A percentile compares a stretch with the other conserved stretches of the same genome.
These are phyloP conservation scores for Sinella curviseta DNA, from an alignment of 1,140 invertebrate genomes.

Conservation along the genomic window DNA sequence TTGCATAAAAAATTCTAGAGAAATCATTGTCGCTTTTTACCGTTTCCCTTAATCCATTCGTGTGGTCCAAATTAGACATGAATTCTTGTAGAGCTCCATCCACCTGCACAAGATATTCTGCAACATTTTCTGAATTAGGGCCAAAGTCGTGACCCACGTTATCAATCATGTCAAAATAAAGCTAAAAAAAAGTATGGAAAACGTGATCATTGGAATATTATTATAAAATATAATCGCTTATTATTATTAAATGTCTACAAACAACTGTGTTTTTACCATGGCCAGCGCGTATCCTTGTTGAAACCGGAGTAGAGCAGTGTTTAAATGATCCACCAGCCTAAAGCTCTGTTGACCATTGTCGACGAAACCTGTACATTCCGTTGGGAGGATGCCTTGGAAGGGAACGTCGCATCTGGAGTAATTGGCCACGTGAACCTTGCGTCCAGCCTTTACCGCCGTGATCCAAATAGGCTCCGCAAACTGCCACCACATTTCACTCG, in stretches of 20 bases:
- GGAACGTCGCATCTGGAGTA: background rate
- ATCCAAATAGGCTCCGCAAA: background rate
- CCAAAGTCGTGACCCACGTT: background rate
- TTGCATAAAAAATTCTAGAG: no score
- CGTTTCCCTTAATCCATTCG: background rate
- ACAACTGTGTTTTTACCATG: conserved; percentile 9
- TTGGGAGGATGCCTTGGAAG: background rate
- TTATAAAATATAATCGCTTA: no score
- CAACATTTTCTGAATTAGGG: background rate
- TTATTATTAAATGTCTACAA: no score
- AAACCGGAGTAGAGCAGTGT: conserved; percentile 13
- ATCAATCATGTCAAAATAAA: background rate
- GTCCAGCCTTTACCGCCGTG: background rate
- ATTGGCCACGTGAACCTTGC: background rate
- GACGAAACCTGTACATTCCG: background rate
- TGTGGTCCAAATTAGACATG: no score
- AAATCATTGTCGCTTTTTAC: background rate
- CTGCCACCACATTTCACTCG: background rate
- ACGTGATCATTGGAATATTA: no score
- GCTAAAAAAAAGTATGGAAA: no score
- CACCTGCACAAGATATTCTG: background rate
- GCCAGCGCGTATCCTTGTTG: conserved; percentile 17
- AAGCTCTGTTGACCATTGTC: no score
- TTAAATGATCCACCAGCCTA: conserved; percentile 25
- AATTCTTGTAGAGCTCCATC: background rate